Percentiles rank a stretch among this genome's conserved stretches.
These are phyloP conservation scores for Drosophila mercatorum DNA, from an alignment of 2,888 invertebrate species.

Conservation along the genomic window DNA sequence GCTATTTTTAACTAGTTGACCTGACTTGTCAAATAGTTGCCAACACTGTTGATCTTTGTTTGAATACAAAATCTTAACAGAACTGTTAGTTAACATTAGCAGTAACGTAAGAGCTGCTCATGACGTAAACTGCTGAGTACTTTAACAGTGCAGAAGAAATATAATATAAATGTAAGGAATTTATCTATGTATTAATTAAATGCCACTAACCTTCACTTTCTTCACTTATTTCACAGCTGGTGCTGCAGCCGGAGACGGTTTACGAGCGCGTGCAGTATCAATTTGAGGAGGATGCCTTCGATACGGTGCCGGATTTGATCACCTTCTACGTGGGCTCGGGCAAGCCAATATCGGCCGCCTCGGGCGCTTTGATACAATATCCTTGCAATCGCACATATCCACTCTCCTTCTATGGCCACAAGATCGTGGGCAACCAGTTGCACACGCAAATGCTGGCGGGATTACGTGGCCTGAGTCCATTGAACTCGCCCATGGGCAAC, in stretches of 20 bases:
- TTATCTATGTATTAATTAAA: background rate
- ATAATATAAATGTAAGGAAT: too few relatives aligned
- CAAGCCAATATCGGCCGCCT: conserved; percentile 94
- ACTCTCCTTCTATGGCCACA: conserved; percentile 89
- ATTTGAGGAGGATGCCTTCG: conserved; percentile 97
- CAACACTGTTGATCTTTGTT: too few relatives aligned
- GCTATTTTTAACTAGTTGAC: too few relatives aligned
- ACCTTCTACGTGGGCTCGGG: conserved; percentile 96
- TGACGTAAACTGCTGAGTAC: too few relatives aligned
- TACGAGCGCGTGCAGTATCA: conserved; percentile 96
- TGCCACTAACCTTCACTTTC: background rate
- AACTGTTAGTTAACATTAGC: too few relatives aligned
- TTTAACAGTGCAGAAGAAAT: too few relatives aligned
- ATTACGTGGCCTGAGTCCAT: conserved; percentile 83
- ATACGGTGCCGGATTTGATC: conserved; percentile 96
- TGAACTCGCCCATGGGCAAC: conserved; percentile 84
- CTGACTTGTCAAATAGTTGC: too few relatives aligned
- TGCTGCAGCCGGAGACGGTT: conserved; percentile 94
- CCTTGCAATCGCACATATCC: conserved; percentile 94
- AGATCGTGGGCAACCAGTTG: conserved; percentile 86
- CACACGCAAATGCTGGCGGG: conserved; percentile 84
- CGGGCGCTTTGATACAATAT: conserved; percentile 93
- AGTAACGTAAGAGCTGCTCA: too few relatives aligned
- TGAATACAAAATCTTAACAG: too few relatives aligned
- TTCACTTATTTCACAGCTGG: conserved; percentile 86